Conservation (phyloP, 2,888 invertebrate species). For the Andrena camellia region DNA sequence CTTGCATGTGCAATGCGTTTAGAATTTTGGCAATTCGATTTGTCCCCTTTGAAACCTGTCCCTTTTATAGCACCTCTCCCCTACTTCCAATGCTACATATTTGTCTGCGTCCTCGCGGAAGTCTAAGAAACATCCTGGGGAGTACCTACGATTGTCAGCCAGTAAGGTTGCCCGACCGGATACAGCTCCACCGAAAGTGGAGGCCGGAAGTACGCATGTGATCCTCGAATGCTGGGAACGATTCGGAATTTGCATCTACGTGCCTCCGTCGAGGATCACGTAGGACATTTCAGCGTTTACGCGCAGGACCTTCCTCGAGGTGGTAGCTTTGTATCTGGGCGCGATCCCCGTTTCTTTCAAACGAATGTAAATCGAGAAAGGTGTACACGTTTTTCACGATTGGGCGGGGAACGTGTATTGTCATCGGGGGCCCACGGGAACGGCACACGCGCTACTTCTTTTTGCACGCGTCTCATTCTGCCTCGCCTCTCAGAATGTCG, state of each 20-base stretch:
- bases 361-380: conserved; percentile 5
- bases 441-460: conserved; percentile 16
- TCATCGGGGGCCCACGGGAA: neutral
- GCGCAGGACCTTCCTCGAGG: neutral
- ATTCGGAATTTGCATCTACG: conserved; percentile 60
- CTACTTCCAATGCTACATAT: too few species aligned
- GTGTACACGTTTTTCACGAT: neutral
- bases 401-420: neutral
- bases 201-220: conserved; percentile 51
- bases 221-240: conserved; percentile 46
- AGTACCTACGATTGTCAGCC: conserved; percentile 1
- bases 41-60: too few species aligned
- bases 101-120: too few species aligned
- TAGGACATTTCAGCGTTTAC: neutral
- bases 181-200: conserved; percentile 34
- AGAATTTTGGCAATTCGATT: too few species aligned
- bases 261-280: conserved; percentile 38
- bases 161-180: conserved; percentile 34
- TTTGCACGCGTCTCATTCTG: conserved; percentile 43
- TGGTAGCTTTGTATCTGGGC: neutral
- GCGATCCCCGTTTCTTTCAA: neutral
- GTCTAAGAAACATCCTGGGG: neutral
- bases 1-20: too few species aligned
- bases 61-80: too few species aligned
- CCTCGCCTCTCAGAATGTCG: conserved; percentile 55